phyloP scores from a whole-genome alignment of 2,113 vertebrate genomes.

The Pluvianellus socialis region DNA sequence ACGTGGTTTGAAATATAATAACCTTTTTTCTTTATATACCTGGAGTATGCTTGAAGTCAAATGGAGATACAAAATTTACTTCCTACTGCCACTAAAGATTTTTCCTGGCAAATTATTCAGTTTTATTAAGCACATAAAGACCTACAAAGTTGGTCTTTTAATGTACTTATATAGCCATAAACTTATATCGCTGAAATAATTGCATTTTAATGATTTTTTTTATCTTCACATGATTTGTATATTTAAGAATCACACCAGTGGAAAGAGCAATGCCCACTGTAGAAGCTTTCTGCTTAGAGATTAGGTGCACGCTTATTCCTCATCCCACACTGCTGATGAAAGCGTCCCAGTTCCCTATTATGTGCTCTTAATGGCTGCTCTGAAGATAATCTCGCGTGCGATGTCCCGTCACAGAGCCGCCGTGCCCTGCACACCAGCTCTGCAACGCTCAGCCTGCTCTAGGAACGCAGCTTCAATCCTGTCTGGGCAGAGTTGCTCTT shows the following conservation, averaged over 20 bases:
- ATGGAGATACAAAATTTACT: background rate
- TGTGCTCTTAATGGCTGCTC: background rate
- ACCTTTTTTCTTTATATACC: background rate
- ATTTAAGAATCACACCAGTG: constrained; percentile 43
- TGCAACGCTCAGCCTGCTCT: background rate
- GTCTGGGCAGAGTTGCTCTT: background rate
- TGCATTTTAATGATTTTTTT: constrained; percentile 73
- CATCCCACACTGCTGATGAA: background rate
- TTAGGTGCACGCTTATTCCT: background rate
- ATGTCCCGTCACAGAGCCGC: background rate
- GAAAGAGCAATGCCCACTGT: background rate
- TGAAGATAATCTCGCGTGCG: background rate
- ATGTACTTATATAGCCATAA: constrained; percentile 67
- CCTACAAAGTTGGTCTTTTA: constrained; percentile 56
- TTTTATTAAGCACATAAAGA: constrained; percentile 74
- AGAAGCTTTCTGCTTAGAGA: background rate
- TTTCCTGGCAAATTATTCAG: constrained; percentile 56
- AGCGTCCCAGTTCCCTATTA: background rate
- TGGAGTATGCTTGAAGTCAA: background rate
- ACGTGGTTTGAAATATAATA: background rate
- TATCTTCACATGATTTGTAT: constrained; percentile 67
- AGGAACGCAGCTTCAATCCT: background rate
- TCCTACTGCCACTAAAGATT: constrained; percentile 23
- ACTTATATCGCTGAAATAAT: constrained; percentile 67
- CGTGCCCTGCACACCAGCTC: background rate